Base-by-base conservation (phyloP, 1,140 invertebrate species). In the Dreissena polymorpha region DNA sequence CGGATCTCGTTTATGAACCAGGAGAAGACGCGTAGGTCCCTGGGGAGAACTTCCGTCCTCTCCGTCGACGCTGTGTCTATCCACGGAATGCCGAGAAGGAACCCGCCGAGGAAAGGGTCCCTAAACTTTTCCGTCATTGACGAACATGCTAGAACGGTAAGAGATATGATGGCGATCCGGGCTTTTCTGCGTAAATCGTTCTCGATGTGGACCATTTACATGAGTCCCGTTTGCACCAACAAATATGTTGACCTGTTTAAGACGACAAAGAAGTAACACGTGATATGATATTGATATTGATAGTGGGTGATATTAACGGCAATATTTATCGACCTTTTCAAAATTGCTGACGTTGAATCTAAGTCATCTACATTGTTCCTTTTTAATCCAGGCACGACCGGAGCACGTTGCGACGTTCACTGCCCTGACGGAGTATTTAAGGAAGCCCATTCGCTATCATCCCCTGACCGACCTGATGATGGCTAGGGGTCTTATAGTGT, bases 111-210 rank as follows among this genome's bases (percentile, higher is more conserved):
- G n/a, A n/a, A n/a, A 49, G 18, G 25, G 1, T 25, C 25, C 16
- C 49, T 49, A 49, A 72, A 72, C 3, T 81, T 81, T 21, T n/a
- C 12, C 1, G 16, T 18, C 12, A 73, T 65, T 51, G 78, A 81
- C 51, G 16, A 65, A 72, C 78, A 73, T 53, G 69, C 70, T 50
- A 63, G 69, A 81, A 72, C 50, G 53, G 78, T 73, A 65, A 68
- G 70, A 39, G 39, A 39, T 39, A 39, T 69, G 39, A 29, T n/a
- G 16, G 23, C 21, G 23, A 69, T 69, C 25, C 16, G 25, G 23
- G 6, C 23, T 16, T 0, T 29, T 27, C 39, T 69, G 21, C 23
- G 39, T 21, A 21, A 21, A 67, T 67, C 27, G 21, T 10, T 67
- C 64, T 23, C 64, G 27, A 39, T 8, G 39, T 2, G 39, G 8